Conservation (phyloP, 1,140 invertebrate genomes). For the Drosophila punjabiensis region DNA sequence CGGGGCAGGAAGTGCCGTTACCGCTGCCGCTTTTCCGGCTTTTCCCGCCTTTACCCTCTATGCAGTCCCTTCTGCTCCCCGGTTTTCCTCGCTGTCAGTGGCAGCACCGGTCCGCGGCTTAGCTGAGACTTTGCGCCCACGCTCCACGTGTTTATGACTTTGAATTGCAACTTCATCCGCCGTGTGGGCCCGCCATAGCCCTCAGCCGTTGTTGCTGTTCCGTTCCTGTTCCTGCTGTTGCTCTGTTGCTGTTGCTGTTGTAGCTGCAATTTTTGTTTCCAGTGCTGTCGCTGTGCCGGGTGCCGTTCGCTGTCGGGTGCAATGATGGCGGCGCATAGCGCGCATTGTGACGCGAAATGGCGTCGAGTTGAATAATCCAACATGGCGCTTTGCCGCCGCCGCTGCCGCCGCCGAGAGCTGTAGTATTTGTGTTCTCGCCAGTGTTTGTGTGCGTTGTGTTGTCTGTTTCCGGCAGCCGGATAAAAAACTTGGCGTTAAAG, state of each 20-base stretch:
- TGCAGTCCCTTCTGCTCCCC: neutral
- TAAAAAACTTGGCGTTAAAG: slow-evolving; percentile 83
- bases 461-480: slow-evolving; percentile 81
- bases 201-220: slow-evolving; percentile 4
- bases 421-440: slow-evolving; percentile 53
- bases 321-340: slow-evolving; percentile 79
- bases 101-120: slow-evolving; percentile 70
- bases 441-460: slow-evolving; percentile 44
- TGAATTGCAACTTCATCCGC: slow-evolving; percentile 83
- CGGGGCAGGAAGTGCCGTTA: slow-evolving; percentile 61
- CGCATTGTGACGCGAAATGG: slow-evolving; percentile 82
- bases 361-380: slow-evolving; percentile 83
- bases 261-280: slow-evolving; percentile 7
- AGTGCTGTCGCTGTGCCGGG: slow-evolving; percentile 14
- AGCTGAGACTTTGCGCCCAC: slow-evolving; percentile 81
- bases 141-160: slow-evolving; percentile 83
- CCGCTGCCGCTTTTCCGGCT: slow-evolving; percentile 34
- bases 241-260: slow-evolving; percentile 9
- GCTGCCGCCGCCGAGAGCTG: slow-evolving; percentile 41
- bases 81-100: slow-evolving; percentile 51
- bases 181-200: slow-evolving; percentile 34
- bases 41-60: neutral
- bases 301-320: slow-evolving; percentile 74
- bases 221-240: slow-evolving; percentile 5
- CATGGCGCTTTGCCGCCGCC: slow-evolving; percentile 75